Conservation (phyloP, 2,888 invertebrate species). For the Holacanthella duospinosa region DNA sequence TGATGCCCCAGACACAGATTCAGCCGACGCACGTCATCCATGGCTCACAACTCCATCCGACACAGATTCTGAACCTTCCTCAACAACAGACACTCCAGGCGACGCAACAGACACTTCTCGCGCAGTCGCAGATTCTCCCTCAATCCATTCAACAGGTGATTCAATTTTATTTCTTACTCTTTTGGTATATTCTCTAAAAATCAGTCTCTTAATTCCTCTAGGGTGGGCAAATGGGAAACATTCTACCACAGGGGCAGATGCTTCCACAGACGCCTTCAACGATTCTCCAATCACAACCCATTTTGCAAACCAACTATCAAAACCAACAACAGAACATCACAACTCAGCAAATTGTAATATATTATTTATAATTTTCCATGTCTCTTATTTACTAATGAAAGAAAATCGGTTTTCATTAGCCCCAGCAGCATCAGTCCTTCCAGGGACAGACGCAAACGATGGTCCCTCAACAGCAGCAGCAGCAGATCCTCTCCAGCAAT, state of each 20-base stretch:
- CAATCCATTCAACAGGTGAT: too few species aligned
- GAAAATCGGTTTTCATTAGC: background rate
- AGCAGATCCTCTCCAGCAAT: too few species aligned
- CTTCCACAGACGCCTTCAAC: conserved; percentile 22
- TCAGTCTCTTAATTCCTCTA: too few species aligned
- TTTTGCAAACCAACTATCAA: background rate
- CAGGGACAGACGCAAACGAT: background rate
- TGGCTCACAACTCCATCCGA: background rate
- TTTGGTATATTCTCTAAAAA: too few species aligned
- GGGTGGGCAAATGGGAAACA: too few species aligned
- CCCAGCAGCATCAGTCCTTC: conserved; percentile 39
- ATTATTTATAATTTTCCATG: background rate
- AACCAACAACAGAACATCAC: background rate
- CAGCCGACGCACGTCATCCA: conserved; percentile 43
- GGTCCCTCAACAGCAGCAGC: conserved; percentile 41
- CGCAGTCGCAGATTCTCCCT: conserved; percentile 47
- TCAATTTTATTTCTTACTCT: too few species aligned
- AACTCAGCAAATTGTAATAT: background rate
- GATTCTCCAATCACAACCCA: background rate
- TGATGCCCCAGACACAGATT: conserved; percentile 42
- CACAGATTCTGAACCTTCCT: background rate
- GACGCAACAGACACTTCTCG: conserved; percentile 46
- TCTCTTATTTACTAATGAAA: background rate
- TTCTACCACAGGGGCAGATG: conserved; percentile 23
- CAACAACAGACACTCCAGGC: conserved; percentile 45